A percentile compares a stretch with the other conserved stretches of the same genome.
Evolutionary conservation across 2,797 vertebrate species (phyloP).

Genomic region (Pitangus sulphuratus): DNA sequence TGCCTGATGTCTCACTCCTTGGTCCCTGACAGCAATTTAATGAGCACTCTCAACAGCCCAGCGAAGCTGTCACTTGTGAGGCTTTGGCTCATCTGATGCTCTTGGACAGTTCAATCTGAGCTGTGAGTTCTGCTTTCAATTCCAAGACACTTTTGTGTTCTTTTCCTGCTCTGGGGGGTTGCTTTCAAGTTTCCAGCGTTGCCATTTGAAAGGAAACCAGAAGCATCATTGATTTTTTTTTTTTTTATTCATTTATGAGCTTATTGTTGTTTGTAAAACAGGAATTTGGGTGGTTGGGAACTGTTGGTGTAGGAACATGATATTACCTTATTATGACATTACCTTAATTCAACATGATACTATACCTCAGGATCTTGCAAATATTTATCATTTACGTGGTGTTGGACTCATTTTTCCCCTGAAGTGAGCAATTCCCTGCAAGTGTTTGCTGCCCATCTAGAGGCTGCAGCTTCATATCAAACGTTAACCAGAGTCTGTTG

Average conservation of each 20-base stretch:
- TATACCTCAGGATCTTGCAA: neutral
- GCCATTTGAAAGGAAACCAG: neutral
- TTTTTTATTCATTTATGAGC: neutral
- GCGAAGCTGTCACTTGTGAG: neutral
- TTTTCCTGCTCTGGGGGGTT: neutral
- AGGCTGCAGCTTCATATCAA: neutral
- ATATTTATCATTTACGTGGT: neutral
- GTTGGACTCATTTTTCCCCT: neutral
- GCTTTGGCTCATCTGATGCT: neutral
- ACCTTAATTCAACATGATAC: neutral
- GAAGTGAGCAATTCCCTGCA: neutral
- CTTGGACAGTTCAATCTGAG: neutral
- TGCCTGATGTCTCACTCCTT: neutral
- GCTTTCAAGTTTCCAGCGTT: neutral
- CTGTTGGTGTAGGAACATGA: accelerated
- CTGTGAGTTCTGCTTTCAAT: neutral
- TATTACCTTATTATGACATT: neutral
- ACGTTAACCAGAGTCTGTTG: neutral
- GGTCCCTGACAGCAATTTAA: neutral
- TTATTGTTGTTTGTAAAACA: neutral
- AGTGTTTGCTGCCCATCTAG: neutral
- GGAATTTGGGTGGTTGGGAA: accelerated
- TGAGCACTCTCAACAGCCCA: neutral
- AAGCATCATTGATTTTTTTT: too few relatives aligned
- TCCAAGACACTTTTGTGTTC: neutral